Percentiles rank a stretch among this genome's conserved stretches.
phyloP scores from a whole-genome alignment of 2,797 vertebrate species.

The Clarias laeviceps region DNA sequence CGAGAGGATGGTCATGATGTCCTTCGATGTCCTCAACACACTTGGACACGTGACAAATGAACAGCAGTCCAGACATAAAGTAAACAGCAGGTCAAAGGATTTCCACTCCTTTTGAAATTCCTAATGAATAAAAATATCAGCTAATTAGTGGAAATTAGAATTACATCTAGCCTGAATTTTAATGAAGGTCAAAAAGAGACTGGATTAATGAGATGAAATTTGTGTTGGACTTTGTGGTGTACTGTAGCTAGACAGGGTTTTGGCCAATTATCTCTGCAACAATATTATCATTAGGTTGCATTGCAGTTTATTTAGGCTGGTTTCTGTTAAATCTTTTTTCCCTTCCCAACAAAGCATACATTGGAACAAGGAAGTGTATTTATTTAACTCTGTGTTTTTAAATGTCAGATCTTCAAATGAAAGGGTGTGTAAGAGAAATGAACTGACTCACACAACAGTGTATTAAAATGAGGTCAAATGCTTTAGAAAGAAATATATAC shows the following conservation, averaged over 20 bases:
- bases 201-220: slow-evolving; percentile 30
- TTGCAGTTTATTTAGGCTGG: slow-evolving; percentile 12
- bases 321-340: neutral
- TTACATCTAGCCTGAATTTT: slow-evolving; percentile 37
- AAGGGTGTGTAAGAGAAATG: neutral
- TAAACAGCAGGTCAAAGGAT: slow-evolving; percentile 37
- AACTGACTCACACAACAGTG: neutral
- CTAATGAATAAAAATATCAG: slow-evolving; percentile 33
- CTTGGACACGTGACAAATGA: slow-evolving; percentile 24
- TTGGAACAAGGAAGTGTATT: neutral
- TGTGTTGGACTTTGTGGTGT: slow-evolving; percentile 23
- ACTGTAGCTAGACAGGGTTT: neutral
- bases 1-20: neutral
- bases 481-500: neutral
- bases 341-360: neutral
- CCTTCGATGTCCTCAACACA: slow-evolving; percentile 29
- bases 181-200: slow-evolving; percentile 28
- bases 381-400: neutral
- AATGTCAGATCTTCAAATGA: neutral
- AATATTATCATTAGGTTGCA: slow-evolving; percentile 45
- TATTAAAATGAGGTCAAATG: neutral
- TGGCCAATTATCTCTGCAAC: slow-evolving; percentile 31
- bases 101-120: slow-evolving; percentile 33
- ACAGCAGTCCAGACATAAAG: slow-evolving; percentile 34
- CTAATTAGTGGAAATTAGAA: slow-evolving; percentile 37